Percentiles rank a stretch among this genome's conserved stretches.
Conservation (phyloP, 2,113 vertebrate genomes). For the Clarias magur region DNA sequence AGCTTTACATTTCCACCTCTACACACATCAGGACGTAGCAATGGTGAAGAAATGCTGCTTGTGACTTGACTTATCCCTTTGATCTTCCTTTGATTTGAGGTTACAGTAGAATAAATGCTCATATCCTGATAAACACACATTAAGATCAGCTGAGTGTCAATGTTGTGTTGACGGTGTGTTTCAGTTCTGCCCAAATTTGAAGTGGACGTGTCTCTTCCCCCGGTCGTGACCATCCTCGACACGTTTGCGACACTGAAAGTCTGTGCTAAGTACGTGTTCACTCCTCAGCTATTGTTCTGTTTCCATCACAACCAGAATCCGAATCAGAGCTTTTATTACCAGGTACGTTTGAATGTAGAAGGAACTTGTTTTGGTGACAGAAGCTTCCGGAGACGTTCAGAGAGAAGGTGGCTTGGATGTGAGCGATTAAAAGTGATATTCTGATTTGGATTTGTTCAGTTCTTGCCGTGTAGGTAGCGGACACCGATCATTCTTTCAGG, state of each 20-base stretch:
- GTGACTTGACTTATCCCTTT: no score
- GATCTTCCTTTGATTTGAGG: not conserved
- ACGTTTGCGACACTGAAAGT: slow-evolving; percentile 54
- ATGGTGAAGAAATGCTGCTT: not conserved
- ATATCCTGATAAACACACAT: not conserved
- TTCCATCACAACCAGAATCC: no score
- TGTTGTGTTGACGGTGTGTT: slow-evolving; percentile 8
- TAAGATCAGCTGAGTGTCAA: not conserved
- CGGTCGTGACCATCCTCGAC: slow-evolving; percentile 64
- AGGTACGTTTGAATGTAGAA: no score
- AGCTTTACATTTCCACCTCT: no score
- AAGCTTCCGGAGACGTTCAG: no score
- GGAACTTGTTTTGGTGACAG: no score
- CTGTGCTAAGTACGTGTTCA: slow-evolving; percentile 70
- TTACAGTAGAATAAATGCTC: not conserved
- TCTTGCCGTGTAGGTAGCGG: no score
- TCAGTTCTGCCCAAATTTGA: slow-evolving; percentile 75
- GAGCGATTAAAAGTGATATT: no score
- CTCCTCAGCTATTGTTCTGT: not conserved
- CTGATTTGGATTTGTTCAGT: no score
- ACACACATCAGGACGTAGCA: not conserved
- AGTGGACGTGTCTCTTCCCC: slow-evolving; percentile 65
- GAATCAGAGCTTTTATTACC: no score
- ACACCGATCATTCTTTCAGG: no score
- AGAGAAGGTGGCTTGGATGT: no score